These are phyloP conservation scores for Drosophila niveifrons DNA, from an alignment of 2,888 invertebrate species.

Conservation along the genomic window DNA sequence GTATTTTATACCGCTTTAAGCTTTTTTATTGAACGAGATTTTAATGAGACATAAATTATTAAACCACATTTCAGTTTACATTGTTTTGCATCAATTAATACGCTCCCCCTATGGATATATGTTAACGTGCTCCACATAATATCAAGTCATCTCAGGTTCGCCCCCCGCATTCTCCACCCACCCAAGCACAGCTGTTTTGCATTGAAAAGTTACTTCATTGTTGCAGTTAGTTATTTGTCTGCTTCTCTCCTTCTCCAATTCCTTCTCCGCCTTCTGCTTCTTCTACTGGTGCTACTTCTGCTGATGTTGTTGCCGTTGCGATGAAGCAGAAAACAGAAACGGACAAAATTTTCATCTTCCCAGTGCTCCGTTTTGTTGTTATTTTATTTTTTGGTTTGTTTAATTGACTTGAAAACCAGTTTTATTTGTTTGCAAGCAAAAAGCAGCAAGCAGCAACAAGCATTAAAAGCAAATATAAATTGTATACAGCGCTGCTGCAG, in stretches of 20 bases:
- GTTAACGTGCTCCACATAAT: constrained; percentile 10
- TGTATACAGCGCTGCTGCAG: constrained; percentile 51
- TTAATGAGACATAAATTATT: constrained; percentile 1
- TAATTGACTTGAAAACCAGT: constrained; percentile 77
- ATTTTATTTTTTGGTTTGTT: constrained; percentile 61
- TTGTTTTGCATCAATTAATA: constrained; percentile 5
- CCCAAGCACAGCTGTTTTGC: constrained; percentile 40
- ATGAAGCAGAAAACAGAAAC: constrained; percentile 24
- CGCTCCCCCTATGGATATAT: constrained; percentile 6
- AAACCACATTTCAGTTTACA: constrained; percentile 4
- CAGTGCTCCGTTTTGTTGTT: constrained; percentile 47
- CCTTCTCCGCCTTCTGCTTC: background rate
- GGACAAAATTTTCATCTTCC: constrained; percentile 29
- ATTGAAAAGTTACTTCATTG: constrained; percentile 43
- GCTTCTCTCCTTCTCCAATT: constrained; percentile 3
- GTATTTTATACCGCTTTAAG: background rate
- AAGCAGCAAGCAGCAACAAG: constrained; percentile 68
- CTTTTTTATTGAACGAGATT: background rate
- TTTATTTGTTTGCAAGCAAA: constrained; percentile 75
- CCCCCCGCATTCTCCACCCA: background rate
- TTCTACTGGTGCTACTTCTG: constrained; percentile 14
- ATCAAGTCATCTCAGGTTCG: background rate
- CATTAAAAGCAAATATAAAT: constrained; percentile 76
- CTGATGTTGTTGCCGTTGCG: constrained; percentile 11
- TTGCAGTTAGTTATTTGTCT: constrained; percentile 21